These are phyloP conservation scores for Drosophila neoperkinsi DNA, from an alignment of 2,888 invertebrate genomes.

Conservation along the genomic window DNA sequence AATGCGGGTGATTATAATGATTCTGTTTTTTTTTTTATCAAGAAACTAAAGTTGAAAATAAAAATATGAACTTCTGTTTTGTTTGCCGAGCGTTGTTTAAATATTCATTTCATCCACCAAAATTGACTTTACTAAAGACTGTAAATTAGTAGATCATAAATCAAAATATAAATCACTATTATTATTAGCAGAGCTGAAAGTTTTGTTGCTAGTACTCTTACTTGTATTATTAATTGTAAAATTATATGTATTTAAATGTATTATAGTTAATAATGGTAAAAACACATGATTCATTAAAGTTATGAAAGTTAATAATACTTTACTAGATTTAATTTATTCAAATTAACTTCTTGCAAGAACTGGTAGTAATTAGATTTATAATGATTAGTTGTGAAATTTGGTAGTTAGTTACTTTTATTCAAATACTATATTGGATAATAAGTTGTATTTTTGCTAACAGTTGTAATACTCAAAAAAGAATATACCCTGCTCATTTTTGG, in stretches of 20 bases:
- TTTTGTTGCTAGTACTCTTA: not conserved
- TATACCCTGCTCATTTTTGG: not conserved
- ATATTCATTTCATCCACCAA: not conserved
- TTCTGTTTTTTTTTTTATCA: not conserved
- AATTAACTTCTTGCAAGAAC: not conserved
- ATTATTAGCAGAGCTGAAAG: not conserved
- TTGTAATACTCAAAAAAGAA: not conserved
- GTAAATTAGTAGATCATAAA: not conserved
- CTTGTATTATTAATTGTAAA: not conserved
- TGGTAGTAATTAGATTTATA: not conserved
- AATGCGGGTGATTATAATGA: constrained; percentile 46
- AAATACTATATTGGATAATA: not conserved
- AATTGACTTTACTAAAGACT: not conserved
- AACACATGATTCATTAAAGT: too few relatives aligned
- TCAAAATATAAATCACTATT: not conserved
- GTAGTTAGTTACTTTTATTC: not conserved
- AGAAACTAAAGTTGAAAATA: not conserved
- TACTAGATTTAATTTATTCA: not conserved
- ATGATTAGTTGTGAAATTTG: not conserved
- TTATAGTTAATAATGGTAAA: not conserved
- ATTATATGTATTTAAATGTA: not conserved
- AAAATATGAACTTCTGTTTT: not conserved
- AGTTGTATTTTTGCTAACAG: not conserved
- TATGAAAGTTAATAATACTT: not conserved
- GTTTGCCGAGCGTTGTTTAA: not conserved